Evolutionary conservation across 2,797 vertebrate species (phyloP).

Genomic region (Miichthys miiuy): DNA sequence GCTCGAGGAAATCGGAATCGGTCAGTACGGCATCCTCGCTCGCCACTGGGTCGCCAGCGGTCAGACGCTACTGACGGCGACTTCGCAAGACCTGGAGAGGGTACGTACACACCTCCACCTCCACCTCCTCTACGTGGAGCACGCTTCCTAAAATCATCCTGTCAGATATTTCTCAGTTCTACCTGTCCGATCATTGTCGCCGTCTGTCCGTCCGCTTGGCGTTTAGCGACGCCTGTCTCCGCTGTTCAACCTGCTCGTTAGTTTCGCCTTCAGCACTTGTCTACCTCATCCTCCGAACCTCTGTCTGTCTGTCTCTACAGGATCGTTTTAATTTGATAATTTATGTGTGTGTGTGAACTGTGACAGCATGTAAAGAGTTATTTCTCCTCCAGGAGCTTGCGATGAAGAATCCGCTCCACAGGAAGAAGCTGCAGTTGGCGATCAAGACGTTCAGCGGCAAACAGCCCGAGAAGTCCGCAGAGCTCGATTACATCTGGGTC

Average conservation of each 20-base stretch:
- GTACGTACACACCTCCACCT: slow-evolving; percentile 71
- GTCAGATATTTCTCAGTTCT: slow-evolving; percentile 36
- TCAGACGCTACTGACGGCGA: slow-evolving; percentile 91
- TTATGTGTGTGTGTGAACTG: not conserved
- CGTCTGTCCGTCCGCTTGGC: slow-evolving; percentile 31
- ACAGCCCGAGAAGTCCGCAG: slow-evolving; percentile 90
- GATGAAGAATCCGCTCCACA: slow-evolving; percentile 95
- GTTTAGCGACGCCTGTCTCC: slow-evolving; percentile 56
- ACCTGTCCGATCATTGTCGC: slow-evolving; percentile 57
- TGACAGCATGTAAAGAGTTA: not conserved
- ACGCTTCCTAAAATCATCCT: not conserved
- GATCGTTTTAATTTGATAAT: slow-evolving; percentile 5
- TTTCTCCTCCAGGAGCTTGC: slow-evolving; percentile 87
- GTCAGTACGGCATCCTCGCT: slow-evolving; percentile 91
- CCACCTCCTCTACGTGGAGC: not conserved
- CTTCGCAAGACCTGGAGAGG: slow-evolving; percentile 95
- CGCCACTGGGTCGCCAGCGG: slow-evolving; percentile 92
- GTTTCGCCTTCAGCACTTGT: slow-evolving; percentile 54
- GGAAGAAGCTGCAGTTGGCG: slow-evolving; percentile 95
- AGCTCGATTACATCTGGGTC: slow-evolving; percentile 95
- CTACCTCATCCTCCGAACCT: slow-evolving; percentile 23
- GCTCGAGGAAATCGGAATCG: slow-evolving; percentile 94
- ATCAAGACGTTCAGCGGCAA: slow-evolving; percentile 88
- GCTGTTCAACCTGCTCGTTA: slow-evolving; percentile 52
- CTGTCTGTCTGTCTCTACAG: slow-evolving; percentile 2